Evolutionary conservation across 2,113 vertebrate species (phyloP), one percentile per base, ranked within the genome.

Genomic region (Syrrhaptes paradoxus): DNA sequence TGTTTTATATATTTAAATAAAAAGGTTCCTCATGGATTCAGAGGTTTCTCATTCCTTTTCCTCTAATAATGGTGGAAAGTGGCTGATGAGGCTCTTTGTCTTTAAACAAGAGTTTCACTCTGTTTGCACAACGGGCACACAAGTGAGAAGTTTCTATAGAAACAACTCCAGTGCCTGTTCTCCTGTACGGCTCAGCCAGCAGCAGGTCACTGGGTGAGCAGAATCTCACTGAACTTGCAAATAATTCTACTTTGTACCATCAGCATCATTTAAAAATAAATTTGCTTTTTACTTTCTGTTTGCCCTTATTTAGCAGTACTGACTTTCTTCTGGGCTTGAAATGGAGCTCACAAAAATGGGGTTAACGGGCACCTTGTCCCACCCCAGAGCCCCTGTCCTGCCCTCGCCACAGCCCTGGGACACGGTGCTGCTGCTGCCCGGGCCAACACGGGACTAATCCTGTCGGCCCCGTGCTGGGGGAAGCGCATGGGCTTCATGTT

Each of bases 1-100:
- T 89, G 85, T 94, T 96, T 96, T 97, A 77, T 96, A 95, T 96
- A 94, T 96, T 96, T 88, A 93, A 97, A 96, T 96, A 96, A 96
- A 96, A 93, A 74, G 43, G 86, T 94, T 96, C 91, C 75, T 81
- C 1, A 19, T 90, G 70, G 82, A 58, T 10, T 57, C 34, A 0
- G 68, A 16, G 75, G 59, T 55, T 51, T 43, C 36, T 59, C 17
- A 0, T 74, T 77, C 18, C 20, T 83, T 59, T 81, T 74, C 41
- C 21, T 78, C 16, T 19, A 2, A 0, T 8, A 17, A 0, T 3
- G 22, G 29, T 28, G 26, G 22, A 1, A 25, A 18, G 68, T 6
- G n/a, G 43, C 41, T 38, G 82, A 34, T 1, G 4, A 18, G 26
- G 70, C 51, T 32, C 34, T 29, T 7, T 19, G 38, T 12, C 19